Base-by-base conservation (phyloP, 2,888 invertebrate genomes). In the Spatulosminthurus flaviceps region DNA sequence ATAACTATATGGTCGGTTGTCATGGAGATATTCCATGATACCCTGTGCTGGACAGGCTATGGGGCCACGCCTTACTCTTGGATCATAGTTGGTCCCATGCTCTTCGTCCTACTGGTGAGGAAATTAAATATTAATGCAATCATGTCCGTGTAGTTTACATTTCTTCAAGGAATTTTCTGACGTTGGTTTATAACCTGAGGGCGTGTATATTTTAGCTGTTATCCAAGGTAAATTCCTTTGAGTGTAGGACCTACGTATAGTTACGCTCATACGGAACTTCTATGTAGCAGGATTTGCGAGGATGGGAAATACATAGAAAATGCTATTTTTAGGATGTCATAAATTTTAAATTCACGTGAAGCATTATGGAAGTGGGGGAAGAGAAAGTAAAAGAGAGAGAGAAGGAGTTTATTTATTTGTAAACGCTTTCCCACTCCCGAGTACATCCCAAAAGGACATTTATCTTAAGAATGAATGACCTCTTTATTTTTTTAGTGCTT, bases 1-100 rank as follows among this genome's bases (percentile, higher is more conserved):
- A 88, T 89, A 1, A 80, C 86, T 5, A 84, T 87, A 0, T 90
- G 90, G 90, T 87, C 89, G 0, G 81, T 87, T 0, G 86, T 88
- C 21, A 89, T 88, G 87, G 84, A 83, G 72, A 78, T 29, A 9
- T 78, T 80, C 43, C 81, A 85, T 64, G 81, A 80, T 13, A 81
- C 81, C 11, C 77, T 81, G 22, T 87, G 87, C 79, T 87, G 87
- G 87, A 82, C 82, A 66, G 86, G 86, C 5, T 87, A 87, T 80
- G 86, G 86, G 11, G 83, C 85, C 21, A 85, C 85, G 13, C 80
- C 83, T 16, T 86, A 85, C 79, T 83, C 86, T 21, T 87, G 87
- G 87, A 86, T 87, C 19, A 81, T 87, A 13, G 86, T 86, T 11
- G 87, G 86, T 0, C 87, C 87, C 28, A 87, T 87, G 86, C 82